A percentile compares a stretch with the other conserved stretches of the same genome.
Evolutionary conservation across 2,113 vertebrate species (phyloP).

Genomic region (Ploceus nigricollis): DNA sequence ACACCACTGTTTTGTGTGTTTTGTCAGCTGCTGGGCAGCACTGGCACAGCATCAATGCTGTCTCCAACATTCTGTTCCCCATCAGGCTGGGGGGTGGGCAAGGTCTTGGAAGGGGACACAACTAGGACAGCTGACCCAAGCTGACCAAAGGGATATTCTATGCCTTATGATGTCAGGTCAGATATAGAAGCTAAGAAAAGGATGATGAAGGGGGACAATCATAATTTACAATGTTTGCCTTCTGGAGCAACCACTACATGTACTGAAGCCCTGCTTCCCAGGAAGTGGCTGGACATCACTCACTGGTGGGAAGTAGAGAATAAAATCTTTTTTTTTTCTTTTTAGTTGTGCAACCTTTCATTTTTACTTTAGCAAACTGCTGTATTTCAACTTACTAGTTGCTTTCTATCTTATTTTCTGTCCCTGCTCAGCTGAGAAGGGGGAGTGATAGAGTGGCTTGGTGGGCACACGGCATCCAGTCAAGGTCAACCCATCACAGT

Average conservation of each 20-base stretch:
- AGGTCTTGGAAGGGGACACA: background rate
- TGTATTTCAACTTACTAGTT: background rate
- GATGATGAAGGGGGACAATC: background rate
- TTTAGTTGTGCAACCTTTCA: background rate
- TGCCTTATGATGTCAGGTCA: background rate
- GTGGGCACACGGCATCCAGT: background rate
- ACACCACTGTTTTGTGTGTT: background rate
- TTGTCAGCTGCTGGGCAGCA: background rate
- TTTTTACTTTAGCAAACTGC: background rate
- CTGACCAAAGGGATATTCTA: background rate
- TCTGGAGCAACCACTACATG: rapidly evolving
- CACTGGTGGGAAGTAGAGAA: background rate
- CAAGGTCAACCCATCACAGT: background rate
- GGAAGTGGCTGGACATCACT: background rate
- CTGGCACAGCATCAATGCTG: background rate
- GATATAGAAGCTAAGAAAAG: background rate
- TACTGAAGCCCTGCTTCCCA: background rate
- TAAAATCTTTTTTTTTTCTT: background rate
- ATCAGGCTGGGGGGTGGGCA: background rate
- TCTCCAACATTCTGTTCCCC: background rate
- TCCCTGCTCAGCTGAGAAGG: background rate
- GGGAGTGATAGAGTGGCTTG: background rate
- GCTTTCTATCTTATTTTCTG: background rate
- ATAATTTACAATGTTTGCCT: background rate
- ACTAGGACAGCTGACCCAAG: background rate